phyloP scores from a whole-genome alignment of 2,797 vertebrate genomes.

The Pygocentrus nattereri region DNA sequence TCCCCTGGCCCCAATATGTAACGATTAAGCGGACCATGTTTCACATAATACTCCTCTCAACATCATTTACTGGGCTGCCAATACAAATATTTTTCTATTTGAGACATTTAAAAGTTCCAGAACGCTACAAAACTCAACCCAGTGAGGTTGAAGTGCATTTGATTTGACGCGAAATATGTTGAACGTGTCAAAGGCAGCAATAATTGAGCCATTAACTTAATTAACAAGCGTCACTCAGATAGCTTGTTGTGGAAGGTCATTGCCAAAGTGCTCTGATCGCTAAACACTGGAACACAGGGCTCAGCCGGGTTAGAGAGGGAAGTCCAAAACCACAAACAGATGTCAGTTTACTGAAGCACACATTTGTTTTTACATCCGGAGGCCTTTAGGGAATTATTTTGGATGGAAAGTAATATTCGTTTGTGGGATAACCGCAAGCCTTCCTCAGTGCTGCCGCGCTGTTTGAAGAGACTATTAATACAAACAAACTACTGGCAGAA shows the following conservation, averaged over 20 bases:
- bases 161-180: not conserved
- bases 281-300: conserved; percentile 25
- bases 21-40: not conserved
- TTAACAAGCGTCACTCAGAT: not conserved
- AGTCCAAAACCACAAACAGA: conserved; percentile 60
- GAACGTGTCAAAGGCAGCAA: not conserved
- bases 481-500: conserved; percentile 51
- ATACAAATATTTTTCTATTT: not conserved
- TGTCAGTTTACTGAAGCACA: conserved; percentile 57
- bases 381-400: conserved; percentile 55
- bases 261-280: conserved; percentile 29
- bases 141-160: not conserved
- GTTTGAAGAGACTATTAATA: conserved; percentile 52
- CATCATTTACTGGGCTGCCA: not conserved
- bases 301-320: conserved; percentile 29
- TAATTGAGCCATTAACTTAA: conserved; percentile 17
- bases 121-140: not conserved
- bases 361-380: conserved; percentile 59
- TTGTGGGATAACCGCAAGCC: conserved; percentile 54
- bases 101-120: not conserved
- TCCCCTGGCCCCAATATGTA: not conserved
- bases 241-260: conserved; percentile 34
- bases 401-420: conserved; percentile 59
- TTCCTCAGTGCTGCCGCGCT: conserved; percentile 39
- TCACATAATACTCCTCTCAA: not conserved